Conservation (phyloP, 2,888 invertebrate genomes). For the Cerceris ruficornis region DNA sequence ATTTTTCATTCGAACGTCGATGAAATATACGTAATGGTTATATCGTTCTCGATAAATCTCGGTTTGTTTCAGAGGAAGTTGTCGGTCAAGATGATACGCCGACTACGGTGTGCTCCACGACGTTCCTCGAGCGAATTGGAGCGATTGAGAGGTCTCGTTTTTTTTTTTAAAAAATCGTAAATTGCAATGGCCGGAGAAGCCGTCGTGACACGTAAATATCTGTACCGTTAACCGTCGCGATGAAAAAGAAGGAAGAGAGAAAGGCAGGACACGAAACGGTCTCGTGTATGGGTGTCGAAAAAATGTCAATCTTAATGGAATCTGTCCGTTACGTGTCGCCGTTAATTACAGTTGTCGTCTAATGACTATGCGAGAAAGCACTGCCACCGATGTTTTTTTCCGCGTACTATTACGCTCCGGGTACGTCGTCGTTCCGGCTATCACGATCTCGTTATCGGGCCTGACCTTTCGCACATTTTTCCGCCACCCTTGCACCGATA, state of each 20-base stretch:
- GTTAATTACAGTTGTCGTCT: conserved; percentile 38
- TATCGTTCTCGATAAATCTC: background rate
- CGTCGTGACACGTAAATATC: conserved; percentile 1
- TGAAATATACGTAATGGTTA: background rate
- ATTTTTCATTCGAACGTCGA: background rate
- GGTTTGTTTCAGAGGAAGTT: background rate
- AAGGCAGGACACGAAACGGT: background rate
- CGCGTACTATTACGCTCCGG: background rate
- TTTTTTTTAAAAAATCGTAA: conserved; percentile 1
- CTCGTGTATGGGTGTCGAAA: background rate
- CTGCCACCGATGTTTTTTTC: background rate
- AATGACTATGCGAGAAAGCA: conserved; percentile 22
- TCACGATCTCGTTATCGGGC: conserved; percentile 47
- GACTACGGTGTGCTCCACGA: background rate
- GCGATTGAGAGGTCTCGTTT: conserved; percentile 18
- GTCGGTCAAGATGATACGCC: background rate
- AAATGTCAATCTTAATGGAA: conserved; percentile 6
- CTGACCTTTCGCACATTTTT: conserved; percentile 50
- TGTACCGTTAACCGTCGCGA: conserved; percentile 16
- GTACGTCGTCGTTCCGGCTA: conserved; percentile 12
- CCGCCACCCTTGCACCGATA: conserved; percentile 46
- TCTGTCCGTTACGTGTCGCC: conserved; percentile 24
- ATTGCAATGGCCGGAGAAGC: conserved; percentile 13
- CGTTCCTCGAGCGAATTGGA: conserved; percentile 16
- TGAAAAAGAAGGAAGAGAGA: background rate